These are phyloP conservation scores for Chironomus tepperi DNA, from an alignment of 1,140 invertebrate species.

Conservation along the genomic window DNA sequence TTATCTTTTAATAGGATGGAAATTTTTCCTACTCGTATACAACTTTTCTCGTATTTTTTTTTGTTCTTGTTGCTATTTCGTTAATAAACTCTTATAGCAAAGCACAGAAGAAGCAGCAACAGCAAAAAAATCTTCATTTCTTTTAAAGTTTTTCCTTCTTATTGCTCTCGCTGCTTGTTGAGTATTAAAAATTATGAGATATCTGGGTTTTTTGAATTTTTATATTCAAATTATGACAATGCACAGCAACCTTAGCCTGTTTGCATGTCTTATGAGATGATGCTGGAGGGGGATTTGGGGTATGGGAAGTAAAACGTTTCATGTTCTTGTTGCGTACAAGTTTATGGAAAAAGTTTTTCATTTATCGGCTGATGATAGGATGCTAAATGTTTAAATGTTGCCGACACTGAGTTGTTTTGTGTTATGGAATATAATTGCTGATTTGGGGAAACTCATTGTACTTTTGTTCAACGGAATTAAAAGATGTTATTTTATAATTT, in stretches of 20 bases:
- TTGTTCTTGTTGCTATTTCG: no score
- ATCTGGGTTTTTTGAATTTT: constrained; percentile 2
- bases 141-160: not conserved
- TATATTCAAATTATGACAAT: not conserved
- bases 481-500: constrained; percentile 15
- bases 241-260: not conserved
- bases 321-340: constrained; percentile 12
- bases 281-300: not conserved
- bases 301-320: not conserved
- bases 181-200: constrained; percentile 15
- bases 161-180: not conserved
- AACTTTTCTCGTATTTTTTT: not conserved
- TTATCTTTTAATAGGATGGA: constrained; percentile 14
- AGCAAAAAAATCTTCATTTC: not conserved
- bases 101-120: not conserved
- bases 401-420: constrained; percentile 11
- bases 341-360: constrained; percentile 9
- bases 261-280: constrained; percentile 4
- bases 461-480: not conserved
- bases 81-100: constrained; percentile 3
- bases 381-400: not conserved
- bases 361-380: constrained; percentile 12
- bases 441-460: not conserved
- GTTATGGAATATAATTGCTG: constrained; percentile 4
- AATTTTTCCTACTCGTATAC: not conserved